Evolutionary conservation across 2,113 vertebrate genomes (phyloP).

Genomic region (Crocuta crocuta): DNA sequence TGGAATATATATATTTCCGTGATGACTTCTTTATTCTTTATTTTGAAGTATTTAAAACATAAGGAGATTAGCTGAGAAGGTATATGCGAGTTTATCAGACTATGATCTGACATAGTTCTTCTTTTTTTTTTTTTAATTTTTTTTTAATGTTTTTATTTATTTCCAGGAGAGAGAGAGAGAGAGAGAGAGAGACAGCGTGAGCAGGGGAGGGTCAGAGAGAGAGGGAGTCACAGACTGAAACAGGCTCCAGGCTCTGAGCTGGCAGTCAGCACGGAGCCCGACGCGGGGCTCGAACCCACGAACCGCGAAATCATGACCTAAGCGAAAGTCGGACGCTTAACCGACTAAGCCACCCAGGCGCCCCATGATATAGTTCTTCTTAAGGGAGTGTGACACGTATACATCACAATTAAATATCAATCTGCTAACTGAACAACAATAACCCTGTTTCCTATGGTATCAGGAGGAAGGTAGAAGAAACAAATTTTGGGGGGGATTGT

Average conservation of each 20-base stretch:
- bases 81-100: neutral
- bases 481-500: accelerated
- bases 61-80: conserved; percentile 6
- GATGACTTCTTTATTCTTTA: neutral
- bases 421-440: neutral
- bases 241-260: no score
- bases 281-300: no score
- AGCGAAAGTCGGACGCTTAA: no score
- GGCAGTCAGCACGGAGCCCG: no score
- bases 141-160: no score
- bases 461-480: neutral
- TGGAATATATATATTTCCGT: neutral
- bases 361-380: neutral
- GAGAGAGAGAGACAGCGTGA: no score
- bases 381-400: neutral
- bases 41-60: neutral
- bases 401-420: neutral
- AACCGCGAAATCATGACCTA: no score
- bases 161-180: no score
- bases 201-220: no score
- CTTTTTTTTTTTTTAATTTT: no score
- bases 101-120: neutral
- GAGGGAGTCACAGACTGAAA: no score
- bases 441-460: neutral
- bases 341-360: no score